Base-by-base conservation (phyloP, 1,140 invertebrate species). In the Drosophila repleta region DNA sequence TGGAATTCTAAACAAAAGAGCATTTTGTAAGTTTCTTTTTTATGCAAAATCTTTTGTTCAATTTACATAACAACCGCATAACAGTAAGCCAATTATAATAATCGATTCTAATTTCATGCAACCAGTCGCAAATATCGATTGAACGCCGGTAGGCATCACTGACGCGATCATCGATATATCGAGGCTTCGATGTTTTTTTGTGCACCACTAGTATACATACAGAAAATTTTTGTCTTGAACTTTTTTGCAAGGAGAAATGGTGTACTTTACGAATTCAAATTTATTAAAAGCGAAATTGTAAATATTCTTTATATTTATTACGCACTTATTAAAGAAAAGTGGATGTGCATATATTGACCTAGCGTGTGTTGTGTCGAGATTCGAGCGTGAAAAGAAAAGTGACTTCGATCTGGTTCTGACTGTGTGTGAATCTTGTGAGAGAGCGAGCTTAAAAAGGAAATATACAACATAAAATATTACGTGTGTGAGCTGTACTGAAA, bases 341-440 rank as follows among this genome's bases (percentile, higher is more conserved):
- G 83, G 67, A 88, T 87, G 75, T 78, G 72, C 79, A 77, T 68
- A 77, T 68, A 74, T 74, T 60, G 68, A 62, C 39, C 45, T 65
- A 52, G 79, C 67, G 82, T 88, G 83, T 88, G 83, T 87, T 87
- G 75, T 69, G 71, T 64, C 76, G 63, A 77, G 74, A 78, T 73
- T 61, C 79, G 55, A 88, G 83, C 68, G 79, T 88, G 76, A 56
- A 70, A 78, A 74, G 79, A 69, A 76, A 81, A 87, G 82, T 88
- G 82, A 81, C 52, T 74, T 67, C 61, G 63, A 72, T 60, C 69
- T 79, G 79, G 73, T 76, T 78, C 65, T 82, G 83, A 76, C 79
- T 87, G 83, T 73, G 83, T 88, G 83, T 87, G 82, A 87, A 87
- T 87, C 82, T 76, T 87, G 83, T 88, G 83, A 87, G 74, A 85